Evolutionary conservation across 2,797 vertebrate species (phyloP).

Genomic region (Malurus splendens): DNA sequence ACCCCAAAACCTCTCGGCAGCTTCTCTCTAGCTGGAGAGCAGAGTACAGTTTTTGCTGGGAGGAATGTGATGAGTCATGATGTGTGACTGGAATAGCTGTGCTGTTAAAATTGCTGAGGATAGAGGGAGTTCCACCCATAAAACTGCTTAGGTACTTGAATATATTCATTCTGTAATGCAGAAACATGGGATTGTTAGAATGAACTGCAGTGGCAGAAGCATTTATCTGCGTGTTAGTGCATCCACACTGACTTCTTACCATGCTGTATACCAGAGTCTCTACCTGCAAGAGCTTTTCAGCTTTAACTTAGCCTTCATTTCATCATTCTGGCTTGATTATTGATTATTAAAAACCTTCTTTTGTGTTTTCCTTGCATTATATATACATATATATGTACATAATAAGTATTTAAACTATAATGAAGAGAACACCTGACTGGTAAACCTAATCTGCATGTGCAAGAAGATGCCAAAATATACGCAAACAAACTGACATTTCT

Average conservation of each 20-base stretch:
- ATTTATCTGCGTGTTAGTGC: background rate
- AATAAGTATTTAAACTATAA: background rate
- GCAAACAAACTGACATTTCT: background rate
- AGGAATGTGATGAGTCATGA: slow-evolving; percentile 2
- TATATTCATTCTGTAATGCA: background rate
- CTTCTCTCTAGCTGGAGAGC: background rate
- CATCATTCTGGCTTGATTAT: background rate
- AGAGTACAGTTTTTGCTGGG: background rate
- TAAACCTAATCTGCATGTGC: background rate
- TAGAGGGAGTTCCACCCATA: background rate
- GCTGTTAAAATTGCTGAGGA: background rate
- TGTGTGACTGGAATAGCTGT: background rate
- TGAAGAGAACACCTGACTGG: background rate
- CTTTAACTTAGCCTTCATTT: background rate
- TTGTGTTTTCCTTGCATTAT: background rate
- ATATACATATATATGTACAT: background rate
- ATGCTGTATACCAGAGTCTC: background rate
- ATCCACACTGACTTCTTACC: background rate
- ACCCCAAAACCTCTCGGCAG: background rate
- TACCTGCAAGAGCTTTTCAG: background rate
- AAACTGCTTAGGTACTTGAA: background rate
- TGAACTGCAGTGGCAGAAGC: background rate
- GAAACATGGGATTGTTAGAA: background rate
- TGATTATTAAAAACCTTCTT: background rate
- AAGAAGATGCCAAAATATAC: background rate